Conservation (phyloP, 2,797 vertebrate species). For the Anguilla pacifica region DNA sequence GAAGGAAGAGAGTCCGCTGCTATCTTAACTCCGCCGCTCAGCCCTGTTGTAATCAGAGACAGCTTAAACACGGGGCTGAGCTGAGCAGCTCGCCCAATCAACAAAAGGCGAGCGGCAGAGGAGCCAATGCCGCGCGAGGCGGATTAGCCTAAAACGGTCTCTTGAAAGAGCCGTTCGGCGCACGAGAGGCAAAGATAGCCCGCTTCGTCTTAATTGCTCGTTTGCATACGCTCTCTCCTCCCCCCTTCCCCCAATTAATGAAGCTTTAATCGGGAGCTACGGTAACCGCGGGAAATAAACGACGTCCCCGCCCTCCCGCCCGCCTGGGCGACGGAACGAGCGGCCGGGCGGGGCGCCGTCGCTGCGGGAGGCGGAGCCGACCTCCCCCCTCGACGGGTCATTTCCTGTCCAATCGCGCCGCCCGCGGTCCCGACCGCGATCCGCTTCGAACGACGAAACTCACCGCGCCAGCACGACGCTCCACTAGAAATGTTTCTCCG, state of each 20-base stretch:
- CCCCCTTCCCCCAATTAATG: slow-evolving; percentile 51
- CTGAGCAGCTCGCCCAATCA: slow-evolving; percentile 32
- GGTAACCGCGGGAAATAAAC: slow-evolving; percentile 59
- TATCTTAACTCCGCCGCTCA: background rate
- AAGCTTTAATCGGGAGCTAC: slow-evolving; percentile 62
- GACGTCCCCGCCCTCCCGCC: slow-evolving; percentile 14
- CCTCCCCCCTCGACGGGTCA: slow-evolving; percentile 68
- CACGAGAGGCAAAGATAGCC: slow-evolving; percentile 45
- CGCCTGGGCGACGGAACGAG: slow-evolving; percentile 69
- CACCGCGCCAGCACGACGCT: slow-evolving; percentile 46
- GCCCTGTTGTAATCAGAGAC: slow-evolving; percentile 6
- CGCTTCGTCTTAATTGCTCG: slow-evolving; percentile 55
- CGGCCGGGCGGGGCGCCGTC: background rate
- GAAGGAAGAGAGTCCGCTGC: background rate
- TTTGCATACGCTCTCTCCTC: slow-evolving; percentile 47
- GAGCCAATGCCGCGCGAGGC: slow-evolving; percentile 30
- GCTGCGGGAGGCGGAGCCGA: slow-evolving; percentile 63
- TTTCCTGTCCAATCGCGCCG: slow-evolving; percentile 66
- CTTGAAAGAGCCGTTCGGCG: slow-evolving; percentile 35
- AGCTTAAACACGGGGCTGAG: slow-evolving; percentile 29
- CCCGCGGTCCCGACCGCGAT: slow-evolving; percentile 59
- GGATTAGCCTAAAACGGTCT: slow-evolving; percentile 37
- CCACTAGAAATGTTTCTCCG: slow-evolving; percentile 32
- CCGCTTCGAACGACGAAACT: slow-evolving; percentile 64
- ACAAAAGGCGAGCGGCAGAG: slow-evolving; percentile 28